Base-by-base conservation (phyloP, 1,140 invertebrate species). In the Notospermus geniculatus region DNA sequence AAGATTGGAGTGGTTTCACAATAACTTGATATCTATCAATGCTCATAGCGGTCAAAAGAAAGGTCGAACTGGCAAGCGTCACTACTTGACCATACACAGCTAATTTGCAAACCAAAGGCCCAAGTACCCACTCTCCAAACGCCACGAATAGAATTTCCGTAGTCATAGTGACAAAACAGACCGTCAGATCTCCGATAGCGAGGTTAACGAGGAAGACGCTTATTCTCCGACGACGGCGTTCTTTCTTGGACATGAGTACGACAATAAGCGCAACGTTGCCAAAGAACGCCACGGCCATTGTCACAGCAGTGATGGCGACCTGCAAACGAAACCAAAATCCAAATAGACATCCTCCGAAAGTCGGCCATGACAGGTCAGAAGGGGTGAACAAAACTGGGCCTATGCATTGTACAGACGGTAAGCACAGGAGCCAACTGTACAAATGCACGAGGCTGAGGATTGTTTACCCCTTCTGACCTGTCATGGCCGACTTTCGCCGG, bases 141-240 rank as follows among this genome's bases (percentile, higher is more conserved):
- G 77, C 81, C 0, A 82, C 69, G 71, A 82, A 73, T 1, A 77
- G 66, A 23, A 84, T 76, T 63, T 83, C 82, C 0, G 79, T 79
- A 13, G 79, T 77, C 80, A 83, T 84, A 1, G 81, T 83, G n/a
- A 83, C 75, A 27, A 71, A 67, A 30, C 80, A 80, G 2, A 83
- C 79, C 2, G 80, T 77, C 25, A 84, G 66, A 67, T 84, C 82
- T 2, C 80, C 82, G 36, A 82, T 70, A 19, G 81, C 82, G 32
- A 83, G 66, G 63, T 83, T 80, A 1, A 82, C 64, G 25, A 83
- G 77, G 62, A 81, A 81, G 11, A 78, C 68, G 53, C 75, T 75
- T 0, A 80, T 76, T 15, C 78, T 62, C 59, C 76, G 77, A 4
- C 70, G 68, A 4, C 73, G 64, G 28, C 75, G 57, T 29, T 66